Evolutionary conservation across 2,797 vertebrate genomes (phyloP), one percentile per base, ranked within the genome.

Genomic region (Poecile montanus): DNA sequence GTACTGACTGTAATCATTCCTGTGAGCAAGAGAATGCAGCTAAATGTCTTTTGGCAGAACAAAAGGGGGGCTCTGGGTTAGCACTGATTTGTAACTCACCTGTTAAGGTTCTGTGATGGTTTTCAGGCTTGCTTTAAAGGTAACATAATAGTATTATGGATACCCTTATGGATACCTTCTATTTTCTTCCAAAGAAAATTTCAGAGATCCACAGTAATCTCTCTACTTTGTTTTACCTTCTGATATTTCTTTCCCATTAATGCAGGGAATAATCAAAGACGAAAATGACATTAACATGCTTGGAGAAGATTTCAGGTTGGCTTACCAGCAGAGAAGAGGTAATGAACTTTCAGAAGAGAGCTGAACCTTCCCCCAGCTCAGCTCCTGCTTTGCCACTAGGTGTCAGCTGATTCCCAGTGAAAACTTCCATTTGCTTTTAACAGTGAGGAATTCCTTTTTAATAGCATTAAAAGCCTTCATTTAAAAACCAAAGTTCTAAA

Each of bases 261-360:
- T 94, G 32, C 93, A 99, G 99, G 99, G 99, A 32, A 97, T 99
- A 94, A 98, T 99, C 94, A 98, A 97, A 94, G 96, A 94, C 0
- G 98, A 99, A 93, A 98, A 98, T 6, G 99, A 99, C 80, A 93
- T 99, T 70, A 90, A 98, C 62, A 97, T 98, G 97, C 99, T 99
- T 92, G 98, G 99, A 57, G 99, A 99, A 94, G 98, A 98, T 54
- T 99, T 99, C 83, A 98, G 93, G 90, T 97, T 98, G 92, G 98
- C 96, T 23, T 99, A 98, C 86, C 97, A 98, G 95, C 97, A 97
- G 84, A 97, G 91, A 44, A 95, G 88, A 70, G 83, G 82, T 3
- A 96, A 98, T 40, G 38, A 90, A 2, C 88, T 96, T 67, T 95
- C 95, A 56, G 98, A 97, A 48, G 97, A 98, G 23, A 92, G 89